Percentiles rank a stretch among this genome's conserved stretches.
These are phyloP conservation scores for Falcunculus frontatus DNA, from an alignment of 2,113 vertebrate species.

Conservation along the genomic window DNA sequence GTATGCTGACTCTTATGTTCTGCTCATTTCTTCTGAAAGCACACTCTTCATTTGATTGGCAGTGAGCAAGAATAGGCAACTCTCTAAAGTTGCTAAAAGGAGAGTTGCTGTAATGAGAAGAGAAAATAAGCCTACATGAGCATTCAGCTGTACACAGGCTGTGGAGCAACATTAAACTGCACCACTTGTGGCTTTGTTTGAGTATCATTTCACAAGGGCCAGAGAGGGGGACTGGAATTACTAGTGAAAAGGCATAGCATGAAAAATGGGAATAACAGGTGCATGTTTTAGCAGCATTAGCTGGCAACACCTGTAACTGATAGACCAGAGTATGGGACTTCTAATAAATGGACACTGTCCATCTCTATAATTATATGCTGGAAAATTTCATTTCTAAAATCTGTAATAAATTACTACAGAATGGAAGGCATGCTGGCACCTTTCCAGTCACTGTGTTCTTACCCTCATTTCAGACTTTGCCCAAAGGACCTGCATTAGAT, in stretches of 20 bases:
- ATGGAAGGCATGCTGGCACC: background rate
- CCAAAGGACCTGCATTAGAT: conserved; percentile 6
- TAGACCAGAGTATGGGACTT: background rate
- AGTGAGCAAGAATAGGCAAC: background rate
- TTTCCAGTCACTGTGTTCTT: conserved; percentile 1
- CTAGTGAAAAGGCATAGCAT: conserved; percentile 1
- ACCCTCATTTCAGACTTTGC: conserved; percentile 9
- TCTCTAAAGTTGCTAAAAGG: background rate
- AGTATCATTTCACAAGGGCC: background rate
- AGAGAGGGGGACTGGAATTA: background rate
- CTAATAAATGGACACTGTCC: background rate
- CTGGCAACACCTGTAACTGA: conserved; percentile 5
- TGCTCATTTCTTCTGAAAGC: background rate
- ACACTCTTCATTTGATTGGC: background rate
- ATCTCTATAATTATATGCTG: background rate
- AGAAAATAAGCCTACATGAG: background rate
- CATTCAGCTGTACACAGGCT: conserved; percentile 10
- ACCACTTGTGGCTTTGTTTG: background rate
- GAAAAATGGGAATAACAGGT: conserved; percentile 51
- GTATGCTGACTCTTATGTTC: background rate
- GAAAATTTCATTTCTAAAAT: background rate
- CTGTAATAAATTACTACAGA: background rate
- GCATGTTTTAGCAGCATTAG: background rate
- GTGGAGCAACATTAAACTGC: background rate
- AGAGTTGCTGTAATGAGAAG: background rate